These are phyloP conservation scores for Patella pellucida DNA, from an alignment of 2,888 invertebrate genomes.

Conservation along the genomic window DNA sequence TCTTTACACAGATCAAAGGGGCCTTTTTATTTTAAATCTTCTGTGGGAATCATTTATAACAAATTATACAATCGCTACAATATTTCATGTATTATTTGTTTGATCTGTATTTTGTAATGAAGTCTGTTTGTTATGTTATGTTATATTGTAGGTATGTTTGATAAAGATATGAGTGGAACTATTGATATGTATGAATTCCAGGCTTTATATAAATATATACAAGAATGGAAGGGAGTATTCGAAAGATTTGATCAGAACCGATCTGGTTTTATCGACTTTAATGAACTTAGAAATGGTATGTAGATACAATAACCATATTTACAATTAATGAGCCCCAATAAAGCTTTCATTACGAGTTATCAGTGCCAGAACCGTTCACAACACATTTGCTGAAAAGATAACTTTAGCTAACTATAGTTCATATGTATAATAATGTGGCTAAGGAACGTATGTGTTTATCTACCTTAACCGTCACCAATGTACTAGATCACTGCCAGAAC, in stretches of 20 bases:
- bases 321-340: no score
- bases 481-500: no score
- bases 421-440: no score
- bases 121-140: neutral
- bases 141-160: slow-evolving; percentile 83
- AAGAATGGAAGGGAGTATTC: slow-evolving; percentile 87
- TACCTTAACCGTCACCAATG: no score
- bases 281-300: slow-evolving; percentile 82
- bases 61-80: neutral
- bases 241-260: slow-evolving; percentile 87
- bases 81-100: neutral
- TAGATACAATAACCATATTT: neutral
- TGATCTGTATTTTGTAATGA: neutral
- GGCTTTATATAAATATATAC: slow-evolving; percentile 87
- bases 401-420: no score
- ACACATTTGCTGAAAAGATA: no score
- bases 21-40: no score
- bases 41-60: neutral
- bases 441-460: no score
- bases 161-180: slow-evolving; percentile 85
- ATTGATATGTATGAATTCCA: slow-evolving; percentile 89
- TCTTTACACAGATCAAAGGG: no score
- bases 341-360: no score
- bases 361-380: no score
- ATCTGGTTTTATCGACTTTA: slow-evolving; percentile 86